phyloP scores from a whole-genome alignment of 2,888 invertebrate genomes.

The Agonopterix alstromeriana region DNA sequence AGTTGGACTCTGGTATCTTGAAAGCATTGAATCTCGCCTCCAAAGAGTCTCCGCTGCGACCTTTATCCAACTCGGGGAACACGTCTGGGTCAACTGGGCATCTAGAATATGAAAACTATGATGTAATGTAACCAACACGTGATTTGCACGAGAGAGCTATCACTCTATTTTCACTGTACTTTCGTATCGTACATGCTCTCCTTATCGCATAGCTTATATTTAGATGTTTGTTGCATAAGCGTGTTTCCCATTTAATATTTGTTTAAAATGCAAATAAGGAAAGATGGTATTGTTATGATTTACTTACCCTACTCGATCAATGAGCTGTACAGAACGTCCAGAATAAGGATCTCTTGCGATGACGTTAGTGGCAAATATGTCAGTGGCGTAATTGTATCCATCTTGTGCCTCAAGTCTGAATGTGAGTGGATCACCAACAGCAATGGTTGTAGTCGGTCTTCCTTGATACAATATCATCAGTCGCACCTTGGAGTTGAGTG shows the following conservation, averaged over 20 bases:
- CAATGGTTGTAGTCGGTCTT: slow-evolving; percentile 93
- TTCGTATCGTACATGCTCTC: no score
- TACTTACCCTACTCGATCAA: slow-evolving; percentile 90
- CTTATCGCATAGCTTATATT: neutral
- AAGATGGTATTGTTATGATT: neutral
- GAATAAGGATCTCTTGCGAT: slow-evolving; percentile 95
- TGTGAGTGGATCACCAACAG: slow-evolving; percentile 93
- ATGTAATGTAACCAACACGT: neutral
- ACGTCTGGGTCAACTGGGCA: slow-evolving; percentile 95
- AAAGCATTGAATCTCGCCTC: slow-evolving; percentile 96
- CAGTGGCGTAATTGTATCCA: slow-evolving; percentile 90
- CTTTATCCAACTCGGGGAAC: slow-evolving; percentile 92
- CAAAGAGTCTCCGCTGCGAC: slow-evolving; percentile 89
- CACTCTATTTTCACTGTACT: neutral
- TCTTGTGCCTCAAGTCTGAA: slow-evolving; percentile 93
- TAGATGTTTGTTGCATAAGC: no score
- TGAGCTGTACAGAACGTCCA: slow-evolving; percentile 91
- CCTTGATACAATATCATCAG: slow-evolving; percentile 92
- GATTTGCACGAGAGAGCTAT: neutral
- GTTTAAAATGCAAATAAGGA: neutral
- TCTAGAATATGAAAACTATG: slow-evolving; percentile 55
- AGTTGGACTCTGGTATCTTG: slow-evolving; percentile 96
- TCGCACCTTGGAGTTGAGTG: slow-evolving; percentile 91
- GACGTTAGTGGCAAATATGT: slow-evolving; percentile 95
- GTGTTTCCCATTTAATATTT: neutral